Evolutionary conservation across 2,888 invertebrate genomes (phyloP), one percentile per base, ranked within the genome.

Genomic region (Drosophila emarginata): DNA sequence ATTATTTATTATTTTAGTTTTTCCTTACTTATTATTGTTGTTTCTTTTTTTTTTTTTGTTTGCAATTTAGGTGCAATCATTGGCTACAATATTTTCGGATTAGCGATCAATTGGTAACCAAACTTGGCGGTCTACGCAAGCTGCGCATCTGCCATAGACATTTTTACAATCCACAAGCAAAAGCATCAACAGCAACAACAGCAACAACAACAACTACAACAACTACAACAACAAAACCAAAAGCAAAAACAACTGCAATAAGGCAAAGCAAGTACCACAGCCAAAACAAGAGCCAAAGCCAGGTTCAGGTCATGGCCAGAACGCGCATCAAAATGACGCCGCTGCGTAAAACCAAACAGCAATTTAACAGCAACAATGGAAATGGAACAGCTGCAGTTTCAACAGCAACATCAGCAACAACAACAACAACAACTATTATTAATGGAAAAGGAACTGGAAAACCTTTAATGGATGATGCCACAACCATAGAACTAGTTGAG

Each of bases 291-390:
- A 45, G 40, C 18, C 40, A 18, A 45, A 80, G 76, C 64, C 78
- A 78, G 62, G 75, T 76, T 56, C 69, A 74, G 74, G 79, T 79
- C 72, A 90, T 90, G 90, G 90, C 90, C 76, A 90, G 90, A 69
- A 90, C 90, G 65, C 81, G 90, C 63, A 90, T 90, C 63, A 90
- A 90, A 78, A 90, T 87, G 36, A 90, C 90, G 72, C 90, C 90
- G 66, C 74, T 89, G 67, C 90, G 90, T 61, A 76, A 77, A 62
- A 76, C 85, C 61, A 91, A 90, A 78, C 45, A 39, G 3, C 56
- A 58, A 14, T 54, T 15, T 9, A 53, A 9, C 11, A 28, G 45
- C 21, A 53, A 15, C 28, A 28, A 28, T 53, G 53, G 53, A 32
- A 45, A 45, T 45, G 45, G 53, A 28, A 53, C 28, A 28, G 28